Base-by-base conservation (phyloP, 2,888 invertebrate genomes). In the Diplolepis rosae region DNA sequence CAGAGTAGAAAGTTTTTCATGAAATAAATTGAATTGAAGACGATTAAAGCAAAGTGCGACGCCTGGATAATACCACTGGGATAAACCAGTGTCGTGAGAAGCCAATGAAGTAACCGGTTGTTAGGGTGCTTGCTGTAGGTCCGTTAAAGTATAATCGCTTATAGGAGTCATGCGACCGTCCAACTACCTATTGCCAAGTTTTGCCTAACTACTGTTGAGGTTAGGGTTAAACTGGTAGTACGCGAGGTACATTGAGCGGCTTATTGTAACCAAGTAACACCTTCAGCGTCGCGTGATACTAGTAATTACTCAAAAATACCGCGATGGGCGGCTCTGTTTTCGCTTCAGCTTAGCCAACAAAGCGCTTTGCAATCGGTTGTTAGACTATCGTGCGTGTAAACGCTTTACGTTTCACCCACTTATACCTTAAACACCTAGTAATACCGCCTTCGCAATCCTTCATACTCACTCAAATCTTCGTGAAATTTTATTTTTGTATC, bases 221-320 rank as follows among this genome's bases (percentile, higher is more conserved):
- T 52, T 69, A 69, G 73, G 68, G 78, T 77, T 74, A 74, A 72
- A 72, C 74, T 24, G 70, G 61, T 70, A 66, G 72, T 72, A 68
- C 74, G 28, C 24, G 56, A 66, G 70, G 45, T 61, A 69, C 56
- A 74, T 72, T 56, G 67, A 73, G 71, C 70, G 61, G 72, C 67
- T 28, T 48, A 70, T 77, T 70, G 73, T 73, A 70, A 73, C 74
- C 76, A 73, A 78, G 80, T 82, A 85, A 85, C 86, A 85, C 85
- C 84, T 86, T 83, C 73, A 80, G 77, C 85, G 84, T 87, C 85
- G 87, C 86, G 86, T 87, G 87, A 84, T 85, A 85, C 80, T 77
- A 83, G 85, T 85, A 87, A 87, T 87, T 87, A 87, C 84, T 83
- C 82, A 85, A 85, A 87, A 87, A 86, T 82, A 70, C 77, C 73